Evolutionary conservation across 2,113 vertebrate genomes (phyloP).

Genomic region (Halichoeres trimaculatus): DNA sequence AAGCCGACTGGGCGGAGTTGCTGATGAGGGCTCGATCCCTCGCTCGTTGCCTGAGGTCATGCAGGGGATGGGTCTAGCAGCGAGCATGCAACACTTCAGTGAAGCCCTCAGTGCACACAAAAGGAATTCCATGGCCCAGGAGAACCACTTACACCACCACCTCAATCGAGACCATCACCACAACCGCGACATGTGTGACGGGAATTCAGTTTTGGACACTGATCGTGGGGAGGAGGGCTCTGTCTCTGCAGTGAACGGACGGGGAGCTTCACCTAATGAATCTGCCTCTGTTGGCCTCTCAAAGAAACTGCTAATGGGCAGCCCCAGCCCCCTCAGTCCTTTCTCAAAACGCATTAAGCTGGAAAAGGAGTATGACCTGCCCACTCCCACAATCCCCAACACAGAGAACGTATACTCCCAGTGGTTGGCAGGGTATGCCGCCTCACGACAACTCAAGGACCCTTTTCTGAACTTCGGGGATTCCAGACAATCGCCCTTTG

Average conservation of each 20-base stretch:
- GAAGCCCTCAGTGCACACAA: conserved; percentile 98
- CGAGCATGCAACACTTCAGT: conserved; percentile 99
- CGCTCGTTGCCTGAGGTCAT: conserved; percentile 95
- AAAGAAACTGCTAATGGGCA: conserved; percentile 98
- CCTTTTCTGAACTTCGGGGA: conserved; percentile 98
- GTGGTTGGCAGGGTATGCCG: conserved; percentile 98
- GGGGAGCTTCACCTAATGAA: conserved; percentile 96
- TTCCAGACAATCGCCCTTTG: conserved; percentile 99
- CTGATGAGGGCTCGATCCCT: conserved; percentile 85
- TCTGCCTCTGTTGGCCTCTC: conserved; percentile 94
- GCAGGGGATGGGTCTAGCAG: conserved; percentile 96
- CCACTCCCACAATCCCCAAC: conserved; percentile 96
- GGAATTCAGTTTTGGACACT: conserved; percentile 93
- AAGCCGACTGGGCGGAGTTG: conserved; percentile 70
- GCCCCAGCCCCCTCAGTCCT: conserved; percentile 96
- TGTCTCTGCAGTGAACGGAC: conserved; percentile 88
- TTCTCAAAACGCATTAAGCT: conserved; percentile 99
- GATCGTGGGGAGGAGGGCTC: conserved; percentile 93
- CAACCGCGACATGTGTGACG: conserved; percentile 91
- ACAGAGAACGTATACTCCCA: conserved; percentile 99
- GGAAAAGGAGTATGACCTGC: conserved; percentile 98
- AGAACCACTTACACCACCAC: conserved; percentile 89
- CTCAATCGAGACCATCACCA: conserved; percentile 74
- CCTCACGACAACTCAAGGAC: conserved; percentile 99
- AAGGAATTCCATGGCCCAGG: conserved; percentile 90